phyloP scores from a whole-genome alignment of 2,888 invertebrate species.

The Drosophila neotestacea region DNA sequence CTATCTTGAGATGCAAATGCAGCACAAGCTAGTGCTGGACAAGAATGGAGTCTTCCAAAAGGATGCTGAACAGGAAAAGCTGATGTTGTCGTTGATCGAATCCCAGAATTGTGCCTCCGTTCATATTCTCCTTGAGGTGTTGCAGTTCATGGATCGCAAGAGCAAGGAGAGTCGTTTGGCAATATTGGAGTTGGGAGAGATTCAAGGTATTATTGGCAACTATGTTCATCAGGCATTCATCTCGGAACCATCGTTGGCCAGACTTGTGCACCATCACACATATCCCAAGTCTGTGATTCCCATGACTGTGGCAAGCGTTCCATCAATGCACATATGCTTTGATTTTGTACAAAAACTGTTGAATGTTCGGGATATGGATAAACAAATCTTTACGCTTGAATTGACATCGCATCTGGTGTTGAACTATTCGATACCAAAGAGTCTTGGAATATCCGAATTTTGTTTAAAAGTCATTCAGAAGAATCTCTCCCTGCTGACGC shows the following conservation, averaged over 20 bases:
- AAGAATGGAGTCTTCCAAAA: conserved; percentile 90
- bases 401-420: conserved; percentile 96
- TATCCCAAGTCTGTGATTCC: conserved; percentile 96
- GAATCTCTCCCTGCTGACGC: conserved; percentile 91
- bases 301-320: conserved; percentile 96
- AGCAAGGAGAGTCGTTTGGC: conserved; percentile 88
- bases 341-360: conserved; percentile 98
- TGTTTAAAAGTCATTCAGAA: conserved; percentile 95
- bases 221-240: conserved; percentile 99
- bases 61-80: conserved; percentile 95
- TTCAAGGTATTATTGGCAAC: conserved; percentile 96
- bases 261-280: conserved; percentile 98
- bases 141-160: conserved; percentile 91
- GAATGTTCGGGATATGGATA: conserved; percentile 96
- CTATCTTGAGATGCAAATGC: conserved; percentile 93
- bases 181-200: conserved; percentile 93
- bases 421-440: conserved; percentile 97
- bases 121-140: conserved; percentile 96
- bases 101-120: conserved; percentile 97
- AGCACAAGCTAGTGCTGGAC: conserved; percentile 91
- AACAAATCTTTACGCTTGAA: conserved; percentile 97
- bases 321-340: conserved; percentile 99
- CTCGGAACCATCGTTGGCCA: conserved; percentile 96
- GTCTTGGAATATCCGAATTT: conserved; percentile 94
- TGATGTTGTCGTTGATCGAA: conserved; percentile 95